A percentile compares a stretch with the other conserved stretches of the same genome.
Evolutionary conservation across 2,888 invertebrate species (phyloP).

Genomic region (Aporophyla nigra): DNA sequence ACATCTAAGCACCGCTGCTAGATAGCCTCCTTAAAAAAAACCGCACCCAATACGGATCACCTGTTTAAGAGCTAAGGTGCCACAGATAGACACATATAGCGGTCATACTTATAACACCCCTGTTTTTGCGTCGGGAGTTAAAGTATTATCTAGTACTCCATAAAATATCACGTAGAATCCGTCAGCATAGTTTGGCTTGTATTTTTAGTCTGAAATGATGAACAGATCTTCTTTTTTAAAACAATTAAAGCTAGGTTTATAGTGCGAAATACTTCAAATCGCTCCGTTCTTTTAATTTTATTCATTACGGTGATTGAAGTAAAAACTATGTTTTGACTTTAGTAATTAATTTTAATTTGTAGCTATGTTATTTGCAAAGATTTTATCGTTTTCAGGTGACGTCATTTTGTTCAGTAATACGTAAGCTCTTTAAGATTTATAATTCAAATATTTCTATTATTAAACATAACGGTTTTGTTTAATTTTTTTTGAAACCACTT

Average conservation of each 20-base stretch:
- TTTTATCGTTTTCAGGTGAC: constrained; percentile 29
- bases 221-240: neutral
- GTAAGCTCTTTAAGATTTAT: constrained; percentile 2
- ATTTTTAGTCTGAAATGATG: constrained; percentile 11
- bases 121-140: too few relatives aligned
- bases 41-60: too few relatives aligned
- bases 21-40: too few relatives aligned
- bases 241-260: constrained; percentile 20
- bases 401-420: constrained; percentile 6
- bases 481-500: neutral
- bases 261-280: constrained; percentile 7
- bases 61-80: too few relatives aligned
- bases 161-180: constrained; percentile 3
- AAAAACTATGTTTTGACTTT: constrained; percentile 46
- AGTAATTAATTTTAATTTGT: constrained; percentile 56
- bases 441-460: neutral
- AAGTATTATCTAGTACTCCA: neutral
- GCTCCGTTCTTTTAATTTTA: constrained; percentile 17
- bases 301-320: constrained; percentile 32
- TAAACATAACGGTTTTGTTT: constrained; percentile 2
- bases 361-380: constrained; percentile 52
- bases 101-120: too few relatives aligned
- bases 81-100: too few relatives aligned
- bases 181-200: neutral
- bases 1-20: too few relatives aligned